Evolutionary conservation across 2,113 vertebrate genomes (phyloP).

Genomic region (Psephotus haematonotus): DNA sequence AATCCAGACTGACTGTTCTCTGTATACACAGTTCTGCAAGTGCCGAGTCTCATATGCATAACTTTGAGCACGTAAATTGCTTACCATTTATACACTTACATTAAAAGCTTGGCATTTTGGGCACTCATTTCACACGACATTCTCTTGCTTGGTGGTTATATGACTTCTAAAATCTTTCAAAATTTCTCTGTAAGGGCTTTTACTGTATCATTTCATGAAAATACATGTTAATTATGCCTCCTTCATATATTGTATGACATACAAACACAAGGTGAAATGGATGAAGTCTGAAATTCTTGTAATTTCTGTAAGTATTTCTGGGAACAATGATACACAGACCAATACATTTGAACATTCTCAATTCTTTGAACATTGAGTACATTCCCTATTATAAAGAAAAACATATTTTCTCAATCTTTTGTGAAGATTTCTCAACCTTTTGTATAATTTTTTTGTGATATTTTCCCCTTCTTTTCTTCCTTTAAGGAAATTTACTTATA

Average conservation of each 20-base stretch:
- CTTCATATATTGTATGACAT: background rate
- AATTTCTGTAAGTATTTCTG: background rate
- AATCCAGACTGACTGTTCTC: background rate
- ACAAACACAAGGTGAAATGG: background rate
- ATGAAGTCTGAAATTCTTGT: background rate
- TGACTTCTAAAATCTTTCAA: background rate
- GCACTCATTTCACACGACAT: background rate
- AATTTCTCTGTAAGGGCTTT: background rate
- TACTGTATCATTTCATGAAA: background rate
- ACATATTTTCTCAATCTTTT: background rate
- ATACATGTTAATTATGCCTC: background rate
- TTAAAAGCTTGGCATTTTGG: background rate
- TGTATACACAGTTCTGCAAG: background rate
- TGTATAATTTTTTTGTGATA: too few species aligned
- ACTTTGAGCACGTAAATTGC: background rate
- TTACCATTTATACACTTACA: background rate
- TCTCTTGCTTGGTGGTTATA: background rate
- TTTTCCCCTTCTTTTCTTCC: background rate
- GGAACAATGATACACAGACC: background rate
- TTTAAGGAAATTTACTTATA: background rate
- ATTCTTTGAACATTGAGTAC: background rate
- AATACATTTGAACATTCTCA: background rate
- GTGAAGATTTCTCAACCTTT: too few species aligned
- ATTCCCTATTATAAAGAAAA: background rate
- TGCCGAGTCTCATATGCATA: rapidly evolving